These are phyloP conservation scores for Peromyscus maniculatus DNA, from an alignment of 2,113 vertebrate species.

Conservation along the genomic window DNA sequence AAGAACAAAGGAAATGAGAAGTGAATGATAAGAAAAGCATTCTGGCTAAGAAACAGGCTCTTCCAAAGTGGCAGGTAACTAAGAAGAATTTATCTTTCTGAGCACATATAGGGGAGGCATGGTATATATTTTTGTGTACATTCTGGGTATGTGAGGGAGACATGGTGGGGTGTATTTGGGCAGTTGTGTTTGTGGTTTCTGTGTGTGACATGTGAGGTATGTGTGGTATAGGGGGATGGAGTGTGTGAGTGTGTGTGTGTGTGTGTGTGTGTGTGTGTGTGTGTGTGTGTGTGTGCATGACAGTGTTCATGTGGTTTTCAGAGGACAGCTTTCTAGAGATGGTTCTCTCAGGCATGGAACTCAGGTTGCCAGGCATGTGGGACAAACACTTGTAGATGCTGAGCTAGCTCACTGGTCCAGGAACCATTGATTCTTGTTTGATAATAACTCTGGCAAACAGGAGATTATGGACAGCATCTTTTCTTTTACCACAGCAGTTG, in stretches of 20 bases:
- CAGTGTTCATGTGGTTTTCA: neutral
- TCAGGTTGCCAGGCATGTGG: neutral
- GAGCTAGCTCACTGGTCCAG: neutral
- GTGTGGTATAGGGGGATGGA: neutral
- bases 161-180: neutral
- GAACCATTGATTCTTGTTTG: neutral
- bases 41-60: neutral
- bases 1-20: neutral
- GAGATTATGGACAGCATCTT: accelerated
- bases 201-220: neutral
- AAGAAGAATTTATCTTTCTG: neutral
- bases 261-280: neutral
- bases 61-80: neutral
- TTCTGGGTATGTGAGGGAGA: neutral
- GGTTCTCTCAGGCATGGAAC: neutral
- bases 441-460: neutral
- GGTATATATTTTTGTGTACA: neutral
- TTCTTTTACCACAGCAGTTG: too few species aligned
- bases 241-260: neutral
- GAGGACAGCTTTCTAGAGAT: neutral
- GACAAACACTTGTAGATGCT: neutral
- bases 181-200: neutral
- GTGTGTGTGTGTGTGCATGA: neutral
- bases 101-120: neutral
- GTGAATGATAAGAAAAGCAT: neutral